These are phyloP conservation scores for Microctonus brassicae DNA, from an alignment of 2,888 invertebrate genomes.

Conservation along the genomic window DNA sequence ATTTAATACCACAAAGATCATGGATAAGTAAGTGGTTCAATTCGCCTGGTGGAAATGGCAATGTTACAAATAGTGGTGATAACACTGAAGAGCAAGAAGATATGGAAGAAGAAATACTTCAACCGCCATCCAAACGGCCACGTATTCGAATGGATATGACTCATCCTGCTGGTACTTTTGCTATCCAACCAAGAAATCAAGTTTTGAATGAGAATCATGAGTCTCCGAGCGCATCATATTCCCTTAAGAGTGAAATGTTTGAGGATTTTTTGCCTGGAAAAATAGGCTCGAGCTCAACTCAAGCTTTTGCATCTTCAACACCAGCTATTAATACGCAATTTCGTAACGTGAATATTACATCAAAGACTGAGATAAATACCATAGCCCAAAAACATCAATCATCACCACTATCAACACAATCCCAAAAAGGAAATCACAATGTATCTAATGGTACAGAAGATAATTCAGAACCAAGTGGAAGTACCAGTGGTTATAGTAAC, in stretches of 20 bases:
- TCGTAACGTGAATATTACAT: conserved; percentile 48
- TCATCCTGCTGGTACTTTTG: conserved; percentile 66
- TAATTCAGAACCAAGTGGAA: conserved; percentile 74
- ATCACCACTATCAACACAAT: conserved; percentile 8
- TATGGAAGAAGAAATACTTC: conserved; percentile 54
- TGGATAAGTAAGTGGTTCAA: conserved; percentile 69
- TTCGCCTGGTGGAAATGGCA: conserved; percentile 58
- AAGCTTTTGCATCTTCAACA: conserved; percentile 64
- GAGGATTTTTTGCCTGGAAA: conserved; percentile 29
- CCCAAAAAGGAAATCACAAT: conserved; percentile 55
- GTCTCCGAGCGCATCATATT: conserved; percentile 49
- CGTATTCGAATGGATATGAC: conserved; percentile 66
- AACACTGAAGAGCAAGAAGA: conserved; percentile 49
- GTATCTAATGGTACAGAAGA: conserved; percentile 69
- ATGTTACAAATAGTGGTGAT: conserved; percentile 46
- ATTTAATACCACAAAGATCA: conserved; percentile 74
- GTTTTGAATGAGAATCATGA: conserved; percentile 46
- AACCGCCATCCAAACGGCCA: conserved; percentile 63
- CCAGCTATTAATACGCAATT: conserved; percentile 58
- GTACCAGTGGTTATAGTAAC: conserved; percentile 74
- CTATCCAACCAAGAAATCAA: conserved; percentile 56
- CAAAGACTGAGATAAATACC: conserved; percentile 55
- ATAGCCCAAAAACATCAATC: conserved; percentile 41
- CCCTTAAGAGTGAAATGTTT: conserved; percentile 56
- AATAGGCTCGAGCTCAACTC: conserved; percentile 50